Evolutionary conservation across 2,113 vertebrate genomes (phyloP), one percentile per base, ranked within the genome.

Genomic region (Callithrix jacchus): DNA sequence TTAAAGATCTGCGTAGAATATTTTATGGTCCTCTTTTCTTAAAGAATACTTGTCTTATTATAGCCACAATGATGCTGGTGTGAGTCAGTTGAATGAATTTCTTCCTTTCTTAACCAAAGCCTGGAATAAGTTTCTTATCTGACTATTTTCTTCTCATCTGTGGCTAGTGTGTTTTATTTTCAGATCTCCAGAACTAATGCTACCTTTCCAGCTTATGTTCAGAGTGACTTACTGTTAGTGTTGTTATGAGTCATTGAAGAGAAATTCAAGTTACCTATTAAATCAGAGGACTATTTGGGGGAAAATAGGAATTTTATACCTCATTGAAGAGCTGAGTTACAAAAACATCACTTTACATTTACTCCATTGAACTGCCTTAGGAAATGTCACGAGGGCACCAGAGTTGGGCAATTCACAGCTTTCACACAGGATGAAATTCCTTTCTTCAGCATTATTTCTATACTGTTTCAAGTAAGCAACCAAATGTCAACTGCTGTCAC

Each of bases 1-100:
- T 96, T 97, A 97, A 97, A 96, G 87, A 96, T 98, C 92, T 96
- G 45, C 49, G 79, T 95, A 8, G 71, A 98, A 94, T 94, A 96
- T 96, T 97, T 97, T 97, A 94, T 96, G 77, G 77, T 4, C 17
- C 0, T 94, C 92, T 98, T 97, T 98, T 96, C 94, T 97, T 89
- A 82, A 95, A 93, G 97, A 98, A 97, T 97, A 92, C 37, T 97
- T 97, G 98, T 97, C 97, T 92, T 92, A 96, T 97, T 97, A 96
- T 56, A 90, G 86, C 89, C 94, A 97, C 89, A 95, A 86, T 97
- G 95, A 98, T 8, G 68, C 74, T 93, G 89, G 88, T 91, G 97
- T 96, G 96, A 97, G 84, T 84, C 68, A 83, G 90, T 93, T 66
- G 96, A 97, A 97, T 98, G 98, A 95, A 86, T 98, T 96, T 90